A percentile compares a stretch with the other conserved stretches of the same genome.
Evolutionary conservation across 1,140 invertebrate genomes (phyloP).

Genomic region (Hyposmocoma kahamanoa): DNA sequence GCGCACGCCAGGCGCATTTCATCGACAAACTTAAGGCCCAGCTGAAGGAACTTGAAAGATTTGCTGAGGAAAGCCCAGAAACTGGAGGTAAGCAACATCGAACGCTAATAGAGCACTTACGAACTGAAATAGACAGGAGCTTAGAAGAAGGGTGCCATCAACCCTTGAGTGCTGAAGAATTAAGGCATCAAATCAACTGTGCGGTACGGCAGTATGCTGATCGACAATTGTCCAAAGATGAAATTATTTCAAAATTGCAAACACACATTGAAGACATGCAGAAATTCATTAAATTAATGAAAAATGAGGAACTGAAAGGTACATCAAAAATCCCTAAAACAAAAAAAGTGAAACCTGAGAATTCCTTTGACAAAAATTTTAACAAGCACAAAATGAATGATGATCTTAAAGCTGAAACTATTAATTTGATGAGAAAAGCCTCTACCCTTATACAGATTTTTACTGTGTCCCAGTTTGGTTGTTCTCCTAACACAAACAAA

Average conservation of each 20-base stretch:
- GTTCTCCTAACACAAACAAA: conserved; percentile 91
- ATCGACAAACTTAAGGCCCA: conserved; percentile 94
- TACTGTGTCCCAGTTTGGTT: conserved; percentile 92
- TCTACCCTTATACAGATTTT: conserved; percentile 93
- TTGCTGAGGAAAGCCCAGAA: conserved; percentile 56
- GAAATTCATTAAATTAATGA: conserved; percentile 96
- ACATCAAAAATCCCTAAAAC: conserved; percentile 75
- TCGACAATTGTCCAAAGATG: conserved; percentile 94
- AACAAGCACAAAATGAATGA: conserved; percentile 52
- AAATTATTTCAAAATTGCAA: conserved; percentile 91
- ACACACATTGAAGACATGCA: conserved; percentile 98
- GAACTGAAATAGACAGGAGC: conserved; percentile 85
- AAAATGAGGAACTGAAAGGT: conserved; percentile 86
- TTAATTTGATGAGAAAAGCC: conserved; percentile 91
- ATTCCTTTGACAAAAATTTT: conserved; percentile 79
- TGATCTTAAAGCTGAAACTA: conserved; percentile 75
- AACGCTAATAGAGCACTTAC: conserved; percentile 88
- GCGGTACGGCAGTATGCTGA: conserved; percentile 89
- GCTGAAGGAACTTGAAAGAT: conserved; percentile 94
- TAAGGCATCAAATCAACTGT: conserved; percentile 78
- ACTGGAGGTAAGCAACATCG: conserved; percentile 80
- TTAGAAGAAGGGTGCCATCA: conserved; percentile 79
- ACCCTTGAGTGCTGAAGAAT: conserved; percentile 76
- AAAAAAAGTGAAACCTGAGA: conserved; percentile 71
- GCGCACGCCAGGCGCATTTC: conserved; percentile 71